These are phyloP conservation scores for Ostrea edulis DNA, from an alignment of 1,140 invertebrate genomes.

Conservation along the genomic window DNA sequence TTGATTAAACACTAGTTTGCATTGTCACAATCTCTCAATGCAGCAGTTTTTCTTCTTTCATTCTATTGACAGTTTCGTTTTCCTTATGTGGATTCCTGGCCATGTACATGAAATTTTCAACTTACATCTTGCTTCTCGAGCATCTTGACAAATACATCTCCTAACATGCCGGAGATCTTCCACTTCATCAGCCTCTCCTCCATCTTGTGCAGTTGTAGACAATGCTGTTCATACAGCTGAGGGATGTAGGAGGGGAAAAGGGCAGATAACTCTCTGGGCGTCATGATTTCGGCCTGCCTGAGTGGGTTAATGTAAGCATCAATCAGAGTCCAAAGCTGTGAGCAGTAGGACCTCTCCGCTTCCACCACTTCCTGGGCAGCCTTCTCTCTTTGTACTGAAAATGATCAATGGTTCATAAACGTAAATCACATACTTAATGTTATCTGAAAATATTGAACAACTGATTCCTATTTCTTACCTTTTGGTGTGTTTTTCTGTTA, in stretches of 20 bases:
- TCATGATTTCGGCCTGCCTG: constrained; percentile 73
- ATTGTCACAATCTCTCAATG: too few species aligned
- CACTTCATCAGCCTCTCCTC: constrained; percentile 76
- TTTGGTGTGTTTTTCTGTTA: too few species aligned
- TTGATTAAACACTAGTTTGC: too few species aligned
- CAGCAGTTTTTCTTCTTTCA: too few species aligned
- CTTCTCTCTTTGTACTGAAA: constrained; percentile 70
- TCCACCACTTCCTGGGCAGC: constrained; percentile 77
- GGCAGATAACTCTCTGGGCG: constrained; percentile 70
- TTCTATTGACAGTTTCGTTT: too few species aligned
- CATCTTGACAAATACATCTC: constrained; percentile 62
- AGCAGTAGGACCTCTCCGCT: constrained; percentile 79
- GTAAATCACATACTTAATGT: neutral
- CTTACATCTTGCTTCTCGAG: constrained; percentile 64
- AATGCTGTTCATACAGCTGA: constrained; percentile 78
- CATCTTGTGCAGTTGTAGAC: constrained; percentile 75
- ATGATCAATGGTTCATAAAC: neutral
- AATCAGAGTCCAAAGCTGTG: constrained; percentile 77
- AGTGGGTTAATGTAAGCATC: constrained; percentile 77
- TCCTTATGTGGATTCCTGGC: too few species aligned
- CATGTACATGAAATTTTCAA: neutral
- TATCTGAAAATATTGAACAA: too few species aligned
- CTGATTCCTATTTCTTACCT: too few species aligned
- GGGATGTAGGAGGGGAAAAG: constrained; percentile 77
- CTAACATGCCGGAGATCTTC: constrained; percentile 64